phyloP scores from a whole-genome alignment of 1,140 invertebrate genomes.

The Neodiprion lecontei region DNA sequence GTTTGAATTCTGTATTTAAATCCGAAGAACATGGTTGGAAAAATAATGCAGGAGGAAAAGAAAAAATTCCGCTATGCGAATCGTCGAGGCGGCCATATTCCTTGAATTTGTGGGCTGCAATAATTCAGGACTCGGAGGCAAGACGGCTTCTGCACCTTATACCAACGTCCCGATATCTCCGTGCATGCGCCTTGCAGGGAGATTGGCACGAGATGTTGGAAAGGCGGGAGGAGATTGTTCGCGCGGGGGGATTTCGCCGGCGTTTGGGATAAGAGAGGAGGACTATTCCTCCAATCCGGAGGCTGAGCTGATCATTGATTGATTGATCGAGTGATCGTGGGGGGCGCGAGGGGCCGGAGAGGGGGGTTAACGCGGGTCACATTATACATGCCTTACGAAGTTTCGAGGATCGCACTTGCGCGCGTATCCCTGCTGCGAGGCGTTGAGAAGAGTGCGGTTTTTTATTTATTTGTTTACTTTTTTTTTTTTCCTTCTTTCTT shows the following conservation, averaged over 20 bases:
- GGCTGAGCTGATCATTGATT: neutral
- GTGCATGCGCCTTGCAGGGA: neutral
- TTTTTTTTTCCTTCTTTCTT: too few species aligned
- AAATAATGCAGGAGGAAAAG: too few species aligned
- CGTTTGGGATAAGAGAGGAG: neutral
- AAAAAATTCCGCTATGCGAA: too few species aligned
- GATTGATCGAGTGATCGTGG: conserved; percentile 1
- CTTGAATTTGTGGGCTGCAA: neutral
- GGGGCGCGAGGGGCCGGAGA: neutral
- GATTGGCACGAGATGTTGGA: neutral
- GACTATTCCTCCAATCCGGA: neutral
- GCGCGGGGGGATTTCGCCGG: neutral
- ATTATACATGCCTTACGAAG: neutral
- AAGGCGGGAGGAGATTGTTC: conserved; percentile 2
- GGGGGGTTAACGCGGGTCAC: neutral
- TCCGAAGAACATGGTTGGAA: too few species aligned
- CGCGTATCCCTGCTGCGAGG: too few species aligned
- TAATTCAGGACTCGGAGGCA: neutral
- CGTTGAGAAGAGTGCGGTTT: too few species aligned
- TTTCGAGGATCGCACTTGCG: neutral
- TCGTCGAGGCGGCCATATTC: neutral
- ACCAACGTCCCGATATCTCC: neutral
- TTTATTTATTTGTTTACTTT: too few species aligned
- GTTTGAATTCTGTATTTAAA: too few species aligned
- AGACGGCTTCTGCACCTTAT: too few species aligned